Conservation (phyloP, 2,888 invertebrate species). For the Stegophylla sp. region DNA sequence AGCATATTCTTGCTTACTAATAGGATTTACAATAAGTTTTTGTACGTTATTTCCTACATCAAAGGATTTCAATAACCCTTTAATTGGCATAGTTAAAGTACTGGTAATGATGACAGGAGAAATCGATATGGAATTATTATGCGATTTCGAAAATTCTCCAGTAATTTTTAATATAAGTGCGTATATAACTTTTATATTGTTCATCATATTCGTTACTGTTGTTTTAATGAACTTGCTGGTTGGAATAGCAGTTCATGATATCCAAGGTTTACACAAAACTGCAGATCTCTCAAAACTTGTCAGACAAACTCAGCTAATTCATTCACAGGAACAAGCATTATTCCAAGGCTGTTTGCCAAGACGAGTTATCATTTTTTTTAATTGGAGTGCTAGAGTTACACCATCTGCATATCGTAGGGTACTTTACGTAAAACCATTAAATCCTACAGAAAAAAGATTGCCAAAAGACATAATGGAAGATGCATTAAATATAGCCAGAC, state of each 20-base stretch:
- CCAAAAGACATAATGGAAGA: constrained; percentile 81
- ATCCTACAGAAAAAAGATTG: constrained; percentile 81
- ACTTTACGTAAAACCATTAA: constrained; percentile 81
- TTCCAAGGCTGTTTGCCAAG: constrained; percentile 81
- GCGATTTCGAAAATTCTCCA: constrained; percentile 77
- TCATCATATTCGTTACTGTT: constrained; percentile 82
- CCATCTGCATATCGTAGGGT: constrained; percentile 84
- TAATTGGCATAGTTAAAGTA: constrained; percentile 83
- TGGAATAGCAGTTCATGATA: constrained; percentile 87
- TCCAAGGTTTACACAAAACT: constrained; percentile 83
- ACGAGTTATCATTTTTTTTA: constrained; percentile 76
- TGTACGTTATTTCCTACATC: constrained; percentile 86
- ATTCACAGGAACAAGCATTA: constrained; percentile 81
- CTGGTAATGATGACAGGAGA: constrained; percentile 91
- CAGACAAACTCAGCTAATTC: constrained; percentile 84
- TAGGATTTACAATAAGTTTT: constrained; percentile 86
- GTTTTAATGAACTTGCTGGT: constrained; percentile 85
- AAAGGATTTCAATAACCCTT: constrained; percentile 81
- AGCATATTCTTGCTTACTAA: constrained; percentile 83
- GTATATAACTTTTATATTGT: constrained; percentile 80
- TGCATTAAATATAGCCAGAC: constrained; percentile 79
- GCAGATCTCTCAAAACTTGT: constrained; percentile 84
- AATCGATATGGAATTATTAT: constrained; percentile 76
- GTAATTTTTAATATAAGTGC: constrained; percentile 80
- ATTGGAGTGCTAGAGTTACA: constrained; percentile 80